Conservation (phyloP, 1,140 invertebrate genomes). For the Babylonia areolata region DNA sequence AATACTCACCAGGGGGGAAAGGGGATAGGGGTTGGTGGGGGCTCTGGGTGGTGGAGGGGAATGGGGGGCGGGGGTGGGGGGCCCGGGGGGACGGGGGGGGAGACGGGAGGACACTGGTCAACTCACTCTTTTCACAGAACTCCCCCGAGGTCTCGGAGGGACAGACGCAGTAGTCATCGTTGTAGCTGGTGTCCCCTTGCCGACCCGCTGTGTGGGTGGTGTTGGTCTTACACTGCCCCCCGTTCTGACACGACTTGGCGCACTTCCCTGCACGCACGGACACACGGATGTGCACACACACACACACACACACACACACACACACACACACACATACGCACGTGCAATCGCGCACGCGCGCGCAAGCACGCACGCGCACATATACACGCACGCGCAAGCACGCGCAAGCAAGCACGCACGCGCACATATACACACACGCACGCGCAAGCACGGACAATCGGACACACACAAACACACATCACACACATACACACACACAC, state of each 20-base stretch:
- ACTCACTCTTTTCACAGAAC: conserved; percentile 26
- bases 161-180: conserved; percentile 27
- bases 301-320: neutral
- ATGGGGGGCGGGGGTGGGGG: too few species aligned
- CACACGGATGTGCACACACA: neutral
- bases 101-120: neutral
- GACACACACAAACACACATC: neutral
- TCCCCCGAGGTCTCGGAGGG: neutral
- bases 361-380: neutral
- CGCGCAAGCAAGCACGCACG: neutral
- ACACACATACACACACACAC: neutral
- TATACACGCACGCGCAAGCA: neutral
- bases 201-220: neutral
- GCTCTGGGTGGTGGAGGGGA: too few species aligned
- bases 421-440: neutral
- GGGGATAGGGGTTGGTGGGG: too few species aligned
- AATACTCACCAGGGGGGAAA: too few species aligned
- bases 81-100: neutral
- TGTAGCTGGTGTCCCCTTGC: neutral
- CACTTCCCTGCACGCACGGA: conserved; percentile 14
- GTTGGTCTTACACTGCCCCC: conserved; percentile 6
- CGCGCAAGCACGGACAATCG: too few species aligned
- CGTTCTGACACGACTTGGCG: neutral
- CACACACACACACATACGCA: neutral
- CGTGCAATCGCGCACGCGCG: neutral